Evolutionary conservation across 2,113 vertebrate genomes (phyloP), one percentile per base, ranked within the genome.

Genomic region (Sinocyclocheilus grahami): DNA sequence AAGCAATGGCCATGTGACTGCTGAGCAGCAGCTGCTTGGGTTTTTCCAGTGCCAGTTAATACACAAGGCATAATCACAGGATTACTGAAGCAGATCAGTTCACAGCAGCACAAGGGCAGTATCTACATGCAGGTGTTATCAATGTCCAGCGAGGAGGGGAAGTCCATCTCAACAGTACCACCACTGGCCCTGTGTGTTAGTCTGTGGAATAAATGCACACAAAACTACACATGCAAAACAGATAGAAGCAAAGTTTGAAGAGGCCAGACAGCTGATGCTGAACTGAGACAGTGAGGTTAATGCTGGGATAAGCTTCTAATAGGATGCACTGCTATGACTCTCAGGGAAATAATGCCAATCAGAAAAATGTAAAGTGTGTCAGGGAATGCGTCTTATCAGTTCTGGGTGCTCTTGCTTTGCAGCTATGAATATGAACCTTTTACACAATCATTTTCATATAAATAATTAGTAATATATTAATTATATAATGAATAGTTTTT

Each of bases 41-140:
- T 85, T 89, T 89, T 89, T 89, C 88, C 88, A 89, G 55, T 85
- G 63, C 78, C 27, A 24, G 20, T 30, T n/a, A 69, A 76, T 72
- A 79, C 39, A 86, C 62, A 74, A 78, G 22, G 22, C 33, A 27
- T 74, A 60, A 71, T 71, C 62, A 74, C 78, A 58, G 24, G 58
- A 86, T 84, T 58, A 80, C 20, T 60, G 53, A 83, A 85, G 78
- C 69, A 85, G 42, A 89, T 75, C 75, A 63, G 74, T 81, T 33
- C 13, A 78, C 24, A 63, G 24, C 53, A 37, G 33, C 48, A 83
- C 79, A 74, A 69, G 75, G 46, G 33, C 75, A 63, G 65, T 63
- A 88, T 81, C 60, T 81, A 79, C 75, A 79, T 65, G 42, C 80
- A 83, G 74, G 65, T 58, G 65, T 20, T 42, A 42, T 30, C 11